These are phyloP conservation scores for Biston stratarius DNA, from an alignment of 2,888 invertebrate species.

Conservation along the genomic window DNA sequence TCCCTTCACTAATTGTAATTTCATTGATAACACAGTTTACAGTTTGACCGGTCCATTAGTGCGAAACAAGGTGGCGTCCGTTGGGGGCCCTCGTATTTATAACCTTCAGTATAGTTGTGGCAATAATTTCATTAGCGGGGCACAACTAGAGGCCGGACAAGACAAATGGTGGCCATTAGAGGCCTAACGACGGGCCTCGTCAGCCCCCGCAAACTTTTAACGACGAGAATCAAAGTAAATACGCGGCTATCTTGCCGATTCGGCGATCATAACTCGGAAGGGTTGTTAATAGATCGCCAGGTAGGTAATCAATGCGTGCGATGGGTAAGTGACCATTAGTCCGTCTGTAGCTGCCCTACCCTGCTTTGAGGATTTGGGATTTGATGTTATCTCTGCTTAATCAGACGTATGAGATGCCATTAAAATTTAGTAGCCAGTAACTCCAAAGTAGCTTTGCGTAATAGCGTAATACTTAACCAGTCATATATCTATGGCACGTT, in stretches of 20 bases:
- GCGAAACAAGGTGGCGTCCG: constrained; percentile 83
- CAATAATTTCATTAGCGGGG: constrained; percentile 87
- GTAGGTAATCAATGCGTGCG: constrained; percentile 68
- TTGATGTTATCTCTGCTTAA: constrained; percentile 32
- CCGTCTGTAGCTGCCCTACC: constrained; percentile 28
- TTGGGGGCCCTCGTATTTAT: constrained; percentile 78
- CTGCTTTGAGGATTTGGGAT: constrained; percentile 30
- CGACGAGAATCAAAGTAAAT: constrained; percentile 87
- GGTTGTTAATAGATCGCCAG: constrained; percentile 55
- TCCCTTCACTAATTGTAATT: constrained; percentile 84
- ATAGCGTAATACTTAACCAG: background rate
- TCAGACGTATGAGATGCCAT: constrained; percentile 19
- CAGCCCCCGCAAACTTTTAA: constrained; percentile 84
- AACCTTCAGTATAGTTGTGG: constrained; percentile 86
- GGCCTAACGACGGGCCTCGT: constrained; percentile 84
- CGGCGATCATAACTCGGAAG: constrained; percentile 81
- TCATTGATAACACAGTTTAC: constrained; percentile 86
- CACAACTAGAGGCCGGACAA: constrained; percentile 85
- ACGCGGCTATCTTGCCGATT: constrained; percentile 84
- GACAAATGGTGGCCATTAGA: constrained; percentile 87
- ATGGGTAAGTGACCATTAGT: constrained; percentile 53
- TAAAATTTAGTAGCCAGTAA: constrained; percentile 22
- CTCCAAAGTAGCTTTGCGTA: constrained; percentile 9
- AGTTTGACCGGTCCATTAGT: constrained; percentile 87
- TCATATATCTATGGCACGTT: background rate